phyloP scores from a whole-genome alignment of 2,113 vertebrate species.

The Petromus typicus region DNA sequence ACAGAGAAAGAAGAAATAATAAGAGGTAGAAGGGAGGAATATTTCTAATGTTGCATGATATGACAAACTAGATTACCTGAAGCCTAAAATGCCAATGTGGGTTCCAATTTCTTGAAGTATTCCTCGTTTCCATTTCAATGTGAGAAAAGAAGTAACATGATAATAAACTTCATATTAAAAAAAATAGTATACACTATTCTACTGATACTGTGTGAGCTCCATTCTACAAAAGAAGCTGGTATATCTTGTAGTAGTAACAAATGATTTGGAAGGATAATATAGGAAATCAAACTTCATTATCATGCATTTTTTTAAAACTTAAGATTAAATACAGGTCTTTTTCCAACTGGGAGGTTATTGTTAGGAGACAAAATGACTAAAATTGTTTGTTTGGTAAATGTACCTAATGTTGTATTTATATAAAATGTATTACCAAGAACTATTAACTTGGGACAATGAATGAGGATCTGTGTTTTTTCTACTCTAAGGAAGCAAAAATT shows the following conservation, averaged over 20 bases:
- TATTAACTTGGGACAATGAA: slow-evolving; percentile 1
- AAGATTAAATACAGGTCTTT: slow-evolving; percentile 36
- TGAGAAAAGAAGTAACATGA: slow-evolving; percentile 40
- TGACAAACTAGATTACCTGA: slow-evolving; percentile 24
- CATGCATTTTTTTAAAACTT: background rate
- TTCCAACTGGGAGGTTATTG: background rate
- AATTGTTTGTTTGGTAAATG: slow-evolving; percentile 15
- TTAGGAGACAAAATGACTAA: background rate
- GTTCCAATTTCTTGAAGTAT: slow-evolving; percentile 7
- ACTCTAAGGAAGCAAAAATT: background rate
- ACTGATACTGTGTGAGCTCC: slow-evolving; percentile 14
- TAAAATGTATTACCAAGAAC: background rate
- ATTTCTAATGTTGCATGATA: background rate
- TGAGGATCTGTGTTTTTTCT: background rate
- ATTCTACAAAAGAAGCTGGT: background rate
- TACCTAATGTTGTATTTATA: slow-evolving; percentile 49
- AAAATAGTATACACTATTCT: background rate
- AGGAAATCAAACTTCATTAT: slow-evolving; percentile 47
- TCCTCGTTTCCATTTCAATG: slow-evolving; percentile 57
- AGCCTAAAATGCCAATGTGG: slow-evolving; percentile 57
- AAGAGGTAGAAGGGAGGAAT: background rate
- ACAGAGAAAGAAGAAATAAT: background rate
- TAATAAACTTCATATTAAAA: slow-evolving; percentile 27
- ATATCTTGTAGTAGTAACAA: background rate
- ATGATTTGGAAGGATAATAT: background rate